Base-by-base conservation (phyloP, 64 coral and sea anemone genomes). In the Pachyseris speciosa region DNA sequence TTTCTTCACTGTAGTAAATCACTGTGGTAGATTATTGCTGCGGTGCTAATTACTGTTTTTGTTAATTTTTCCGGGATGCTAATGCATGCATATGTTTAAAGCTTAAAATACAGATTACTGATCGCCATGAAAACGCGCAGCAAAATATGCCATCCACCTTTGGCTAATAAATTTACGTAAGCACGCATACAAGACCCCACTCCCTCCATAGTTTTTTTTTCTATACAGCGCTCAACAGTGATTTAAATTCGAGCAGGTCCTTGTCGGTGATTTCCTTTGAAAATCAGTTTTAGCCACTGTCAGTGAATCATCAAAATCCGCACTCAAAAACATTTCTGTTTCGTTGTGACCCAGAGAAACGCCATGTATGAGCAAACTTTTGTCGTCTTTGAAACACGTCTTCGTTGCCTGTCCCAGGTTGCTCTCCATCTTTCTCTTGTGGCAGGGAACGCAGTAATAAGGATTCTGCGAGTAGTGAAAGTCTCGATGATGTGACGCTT, bases 401-500 rank as follows among this genome's bases (percentile, higher is more conserved):
- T 89, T 98, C 7, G 66, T 85, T 5, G 64, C 16, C 31, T 58
- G 67, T 34, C 78, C 78, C 51, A 67, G 2, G 1, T 26, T 27
- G 13, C 44, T 48, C 37, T 92, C 89, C 10, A 41, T 65, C 17
- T 89, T 78, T 50, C 72, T 77, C 36, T 92, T 83, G 0, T 90
- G 90, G 58, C 97, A 99, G 28, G 94, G 93, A 67, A 95, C 90
- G 42, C 97, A 99, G 58, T 95, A 99, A 58, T 78, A 99, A 0
- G 97, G 94, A 22, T 95, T 87, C 28, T 44, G 67, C 34, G 97
- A 89, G 43, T 92, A 55, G 83, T 99, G 94, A 45, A 43, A 69
- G 10, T 95, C 86, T 78, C 43, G 80, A 45, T 99, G 97, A 65
- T 99, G 97, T 9, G 57, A 86, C 34, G 90, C 97, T 73, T 99